phyloP scores from a whole-genome alignment of 1,140 invertebrate species.

The Sitodiplosis mosellana region DNA sequence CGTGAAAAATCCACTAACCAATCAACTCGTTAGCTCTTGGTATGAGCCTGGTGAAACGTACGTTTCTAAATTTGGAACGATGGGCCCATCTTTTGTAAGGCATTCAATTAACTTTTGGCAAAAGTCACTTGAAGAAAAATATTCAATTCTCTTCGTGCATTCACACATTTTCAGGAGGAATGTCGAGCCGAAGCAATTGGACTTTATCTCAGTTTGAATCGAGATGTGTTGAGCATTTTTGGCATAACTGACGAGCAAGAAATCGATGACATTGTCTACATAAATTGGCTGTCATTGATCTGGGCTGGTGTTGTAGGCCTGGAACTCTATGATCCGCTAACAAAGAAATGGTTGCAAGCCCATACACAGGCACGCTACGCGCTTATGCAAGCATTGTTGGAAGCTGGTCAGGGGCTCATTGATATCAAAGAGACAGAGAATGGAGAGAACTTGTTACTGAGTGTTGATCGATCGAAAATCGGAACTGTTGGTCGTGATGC shows the following conservation, averaged over 20 bases:
- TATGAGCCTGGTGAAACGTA: conserved; percentile 78
- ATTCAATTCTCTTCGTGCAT: no score
- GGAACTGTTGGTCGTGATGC: conserved; percentile 67
- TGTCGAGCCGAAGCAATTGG: conserved; percentile 90
- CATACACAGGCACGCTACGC: conserved; percentile 80
- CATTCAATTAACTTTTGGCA: no score
- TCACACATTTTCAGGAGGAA: conserved; percentile 44
- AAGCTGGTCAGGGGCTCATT: conserved; percentile 72
- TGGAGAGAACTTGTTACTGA: conserved; percentile 62
- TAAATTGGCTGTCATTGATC: conserved; percentile 81
- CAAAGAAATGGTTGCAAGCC: conserved; percentile 72
- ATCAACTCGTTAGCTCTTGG: conserved; percentile 39
- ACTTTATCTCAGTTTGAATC: conserved; percentile 58
- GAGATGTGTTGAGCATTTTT: conserved; percentile 72
- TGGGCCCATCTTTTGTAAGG: conserved; percentile 64
- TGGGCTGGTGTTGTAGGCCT: conserved; percentile 69
- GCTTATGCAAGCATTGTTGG: conserved; percentile 64
- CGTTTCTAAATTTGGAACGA: conserved; percentile 69
- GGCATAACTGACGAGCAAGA: conserved; percentile 48
- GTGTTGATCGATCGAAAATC: conserved; percentile 61
- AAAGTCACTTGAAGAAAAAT: no score
- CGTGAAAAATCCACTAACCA: conserved; percentile 61
- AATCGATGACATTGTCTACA: conserved; percentile 70
- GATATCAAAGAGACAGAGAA: conserved; percentile 51
- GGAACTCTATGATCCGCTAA: conserved; percentile 80